A percentile compares a stretch with the other conserved stretches of the same genome.
phyloP scores from a whole-genome alignment of 64 coral and sea anemone species.

The Actinia tenebrosa region DNA sequence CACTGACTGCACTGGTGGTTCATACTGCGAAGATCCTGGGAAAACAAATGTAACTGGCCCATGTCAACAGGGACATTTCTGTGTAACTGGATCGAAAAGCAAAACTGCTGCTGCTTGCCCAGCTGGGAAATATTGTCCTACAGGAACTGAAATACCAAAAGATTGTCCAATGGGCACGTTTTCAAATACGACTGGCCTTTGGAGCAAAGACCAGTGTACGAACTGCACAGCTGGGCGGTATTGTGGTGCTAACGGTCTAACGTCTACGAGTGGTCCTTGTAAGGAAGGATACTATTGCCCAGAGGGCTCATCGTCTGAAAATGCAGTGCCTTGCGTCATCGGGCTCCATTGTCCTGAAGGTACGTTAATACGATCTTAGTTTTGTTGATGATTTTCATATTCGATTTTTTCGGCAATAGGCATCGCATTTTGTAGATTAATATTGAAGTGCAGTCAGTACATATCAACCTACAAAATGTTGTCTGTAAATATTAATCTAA shows the following conservation, averaged over 20 bases:
- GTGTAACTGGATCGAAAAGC: constrained; percentile 53
- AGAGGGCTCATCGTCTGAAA: constrained; percentile 57
- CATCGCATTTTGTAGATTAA: no score
- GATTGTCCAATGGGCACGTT: constrained; percentile 81
- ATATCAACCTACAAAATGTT: no score
- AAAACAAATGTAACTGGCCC: constrained; percentile 69
- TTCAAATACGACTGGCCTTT: constrained; percentile 74
- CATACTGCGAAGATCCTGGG: constrained; percentile 67
- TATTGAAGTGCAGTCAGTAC: no score
- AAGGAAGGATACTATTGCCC: constrained; percentile 87
- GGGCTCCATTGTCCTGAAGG: constrained; percentile 88
- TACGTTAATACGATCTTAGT: background rate
- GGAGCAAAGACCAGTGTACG: constrained; percentile 64
- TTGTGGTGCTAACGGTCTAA: constrained; percentile 66
- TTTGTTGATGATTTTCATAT: no score
- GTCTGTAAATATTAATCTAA: no score
- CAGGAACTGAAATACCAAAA: constrained; percentile 57
- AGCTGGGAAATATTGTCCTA: constrained; percentile 80
- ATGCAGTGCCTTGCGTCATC: constrained; percentile 70
- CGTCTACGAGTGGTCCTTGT: constrained; percentile 59
- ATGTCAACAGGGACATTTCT: constrained; percentile 82
- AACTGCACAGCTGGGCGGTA: constrained; percentile 85
- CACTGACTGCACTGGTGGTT: constrained; percentile 78
- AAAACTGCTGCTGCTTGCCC: constrained; percentile 51
- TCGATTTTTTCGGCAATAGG: no score